Evolutionary conservation across 2,888 invertebrate genomes (phyloP), one percentile per base, ranked within the genome.

Genomic region (Augiades crinisus): DNA sequence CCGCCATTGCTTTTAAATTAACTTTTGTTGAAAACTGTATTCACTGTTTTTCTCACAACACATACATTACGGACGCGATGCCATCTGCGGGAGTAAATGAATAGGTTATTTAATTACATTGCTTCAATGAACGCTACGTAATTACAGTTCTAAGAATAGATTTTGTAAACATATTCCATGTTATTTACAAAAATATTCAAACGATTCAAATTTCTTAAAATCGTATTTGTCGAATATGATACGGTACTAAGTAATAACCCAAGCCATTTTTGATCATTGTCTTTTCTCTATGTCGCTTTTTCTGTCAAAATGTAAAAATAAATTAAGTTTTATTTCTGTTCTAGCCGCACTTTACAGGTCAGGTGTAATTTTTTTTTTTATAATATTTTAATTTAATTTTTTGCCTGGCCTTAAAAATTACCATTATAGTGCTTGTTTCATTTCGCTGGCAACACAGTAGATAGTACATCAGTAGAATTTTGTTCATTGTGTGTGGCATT

Each of bases 321-420:
- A 50, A 43, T 43, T 16, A 34, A 43, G 27, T 34, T 31, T 43
- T 43, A 36, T 50, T 43, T 50, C 36, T 50, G 50, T 50, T 50
- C 43, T 50, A 50, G 50, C 50, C 34, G 34, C 50, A 50, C 50
- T 50, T 43, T 43, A 41, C 43, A 41, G 49, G 49, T 49, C 49
- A 41, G 50, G 50, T 50, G 50, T 36, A 50, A 30, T 27, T 36
- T 34, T 36, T 27, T 33, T 14, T 36, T 6, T 21, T 24, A 19
- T 33, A 43, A 22, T 43, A 36, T 19, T 50, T n/a, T n/a, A n/a
- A n/a, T n/a, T n/a, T n/a, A n/a, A n/a, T n/a, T n/a, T n/a, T 43
- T 34, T 43, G 50, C 36, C 50, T 50, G 50, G 50, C 41, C 49
- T 43, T 41, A 36, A 22, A 43, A 17, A 34, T 24, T 50, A 50